Evolutionary conservation across 2,888 invertebrate genomes (phyloP).

Genomic region (Xylocampa areola): DNA sequence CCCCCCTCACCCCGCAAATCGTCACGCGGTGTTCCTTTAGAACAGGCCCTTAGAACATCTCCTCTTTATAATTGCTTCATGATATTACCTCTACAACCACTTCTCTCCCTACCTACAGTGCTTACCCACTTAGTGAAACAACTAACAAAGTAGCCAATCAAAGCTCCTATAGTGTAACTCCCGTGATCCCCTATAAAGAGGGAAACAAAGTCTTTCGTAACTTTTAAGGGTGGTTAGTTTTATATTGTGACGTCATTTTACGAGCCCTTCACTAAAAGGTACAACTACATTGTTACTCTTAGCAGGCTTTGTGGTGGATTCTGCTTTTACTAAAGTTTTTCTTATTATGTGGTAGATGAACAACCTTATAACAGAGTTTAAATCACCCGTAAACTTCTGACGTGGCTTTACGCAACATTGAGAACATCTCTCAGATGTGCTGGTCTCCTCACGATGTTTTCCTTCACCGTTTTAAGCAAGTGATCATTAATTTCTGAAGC

Average conservation of each 20-base stretch:
- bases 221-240: conserved; percentile 29
- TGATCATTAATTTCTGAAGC: no score
- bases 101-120: not conserved
- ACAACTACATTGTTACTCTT: not conserved
- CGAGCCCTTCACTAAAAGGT: not conserved
- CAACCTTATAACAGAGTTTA: no score
- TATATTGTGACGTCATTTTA: conserved; percentile 1
- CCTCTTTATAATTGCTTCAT: no score
- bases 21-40: no score
- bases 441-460: no score
- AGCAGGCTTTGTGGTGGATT: not conserved
- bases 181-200: conserved; percentile 14
- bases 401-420: no score
- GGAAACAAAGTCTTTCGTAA: not conserved
- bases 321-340: not conserved
- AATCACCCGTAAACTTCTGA: not conserved
- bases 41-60: no score
- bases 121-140: not conserved
- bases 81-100: no score
- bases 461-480: no score
- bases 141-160: not conserved
- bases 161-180: conserved; percentile 2
- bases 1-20: no score
- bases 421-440: no score
- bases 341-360: no score